A percentile compares a stretch with the other conserved stretches of the same genome.
Evolutionary conservation across 2,113 vertebrate genomes (phyloP).

Genomic region (Microcebus jonahi): DNA sequence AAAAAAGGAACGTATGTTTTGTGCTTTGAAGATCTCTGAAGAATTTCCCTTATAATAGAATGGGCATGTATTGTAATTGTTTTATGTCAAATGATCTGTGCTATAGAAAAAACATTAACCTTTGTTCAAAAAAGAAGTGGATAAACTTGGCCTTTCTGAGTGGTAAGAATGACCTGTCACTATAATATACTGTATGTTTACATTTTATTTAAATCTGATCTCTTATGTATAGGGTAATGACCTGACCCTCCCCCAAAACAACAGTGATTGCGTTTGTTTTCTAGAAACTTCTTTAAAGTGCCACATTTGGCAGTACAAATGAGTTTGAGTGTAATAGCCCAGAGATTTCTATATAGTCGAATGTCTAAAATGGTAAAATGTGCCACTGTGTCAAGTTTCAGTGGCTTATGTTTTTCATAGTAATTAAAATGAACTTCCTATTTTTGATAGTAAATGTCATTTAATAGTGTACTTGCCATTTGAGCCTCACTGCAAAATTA

Average conservation of each 20-base stretch:
- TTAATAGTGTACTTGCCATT: slow-evolving; percentile 97
- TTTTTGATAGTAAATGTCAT: slow-evolving; percentile 95
- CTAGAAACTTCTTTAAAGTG: slow-evolving; percentile 87
- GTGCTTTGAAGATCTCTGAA: slow-evolving; percentile 89
- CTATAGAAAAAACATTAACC: slow-evolving; percentile 86
- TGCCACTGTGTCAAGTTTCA: slow-evolving; percentile 82
- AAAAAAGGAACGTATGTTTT: slow-evolving; percentile 85
- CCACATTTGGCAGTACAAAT: slow-evolving; percentile 88
- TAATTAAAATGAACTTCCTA: slow-evolving; percentile 91
- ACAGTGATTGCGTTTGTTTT: slow-evolving; percentile 83
- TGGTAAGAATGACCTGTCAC: slow-evolving; percentile 84
- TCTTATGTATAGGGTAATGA: slow-evolving; percentile 81
- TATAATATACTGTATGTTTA: slow-evolving; percentile 88
- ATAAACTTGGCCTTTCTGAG: slow-evolving; percentile 81
- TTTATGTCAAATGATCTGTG: slow-evolving; percentile 86
- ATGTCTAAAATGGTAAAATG: slow-evolving; percentile 87
- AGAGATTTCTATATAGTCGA: slow-evolving; percentile 88
- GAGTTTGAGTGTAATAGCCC: slow-evolving; percentile 86
- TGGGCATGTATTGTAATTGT: slow-evolving; percentile 89
- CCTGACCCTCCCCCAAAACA: slow-evolving; percentile 79
- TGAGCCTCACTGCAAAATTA: slow-evolving; percentile 89
- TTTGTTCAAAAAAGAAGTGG: slow-evolving; percentile 78
- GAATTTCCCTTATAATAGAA: slow-evolving; percentile 85
- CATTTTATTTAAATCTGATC: slow-evolving; percentile 84
- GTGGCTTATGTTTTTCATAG: slow-evolving; percentile 90